Base-by-base conservation (phyloP, 2,797 vertebrate species). In the Pipistrellus pipistrellus region DNA sequence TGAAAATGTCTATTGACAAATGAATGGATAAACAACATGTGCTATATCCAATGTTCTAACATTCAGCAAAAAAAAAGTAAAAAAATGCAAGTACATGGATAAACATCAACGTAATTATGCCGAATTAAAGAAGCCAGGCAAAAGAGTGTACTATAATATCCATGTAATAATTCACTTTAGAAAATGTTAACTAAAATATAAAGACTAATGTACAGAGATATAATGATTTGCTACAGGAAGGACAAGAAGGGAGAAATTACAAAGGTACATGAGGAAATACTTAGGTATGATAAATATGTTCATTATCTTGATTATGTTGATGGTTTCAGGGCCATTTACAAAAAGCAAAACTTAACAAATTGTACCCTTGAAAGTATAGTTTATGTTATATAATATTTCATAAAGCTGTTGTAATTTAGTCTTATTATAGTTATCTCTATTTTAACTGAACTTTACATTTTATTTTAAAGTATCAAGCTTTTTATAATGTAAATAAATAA, bases 381-480 rank as follows among this genome's bases (percentile, higher is more conserved):
- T 86, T 35, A 68, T 69, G 64, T 3, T 77, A 69, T 87, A 41
- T 6, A 11, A 77, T 46, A 83, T 1, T 68, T 72, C 2, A 57
- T 27, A 73, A 75, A 80, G 48, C 10, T 66, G 10, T 38, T 72
- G 32, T 71, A n/a, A 78, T 25, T 53, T 83, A 87, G 9, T 18
- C 21, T 57, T 59, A 51, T 71, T 44, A n/a, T 48, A 71, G 23
- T 84, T 89, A 10, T 80, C n/a, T 95, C 23, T 55, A 51, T 80
- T 92, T 69, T 76, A 87, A 90, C 15, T 77, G 20, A 75, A 89
- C 71, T 76, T 76, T 62, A 35, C 4, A 77, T 73, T 85, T 82
- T 76, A 57, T 62, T 78, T 83, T 78, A 69, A 80, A 95, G 23
- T 41, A 94, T 71, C 27, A 53, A 51, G 53, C 4, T 55, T 80